Conservation (phyloP, 2,888 invertebrate genomes). For the Eurytoma adleriae region DNA sequence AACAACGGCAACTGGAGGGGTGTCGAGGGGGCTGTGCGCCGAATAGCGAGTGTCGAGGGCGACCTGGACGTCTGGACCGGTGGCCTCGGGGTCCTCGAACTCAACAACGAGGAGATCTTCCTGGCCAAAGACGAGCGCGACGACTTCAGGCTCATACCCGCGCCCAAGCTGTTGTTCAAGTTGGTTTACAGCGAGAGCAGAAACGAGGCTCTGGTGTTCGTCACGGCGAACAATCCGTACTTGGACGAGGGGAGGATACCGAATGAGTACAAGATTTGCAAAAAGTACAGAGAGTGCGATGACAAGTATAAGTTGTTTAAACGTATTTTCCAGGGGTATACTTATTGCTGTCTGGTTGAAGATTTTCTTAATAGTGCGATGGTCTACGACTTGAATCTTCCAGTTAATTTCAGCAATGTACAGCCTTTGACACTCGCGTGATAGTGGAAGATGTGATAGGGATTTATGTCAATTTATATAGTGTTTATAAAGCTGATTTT, state of each 20-base stretch:
- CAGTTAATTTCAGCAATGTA: not conserved
- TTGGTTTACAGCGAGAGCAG: not conserved
- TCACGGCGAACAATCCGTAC: slow-evolving; percentile 51
- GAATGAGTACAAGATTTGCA: slow-evolving; percentile 5
- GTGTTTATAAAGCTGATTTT: too few species aligned
- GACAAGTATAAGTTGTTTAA: slow-evolving; percentile 11
- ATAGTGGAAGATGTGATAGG: too few species aligned
- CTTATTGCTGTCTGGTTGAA: slow-evolving; percentile 45
- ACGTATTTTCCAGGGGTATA: slow-evolving; percentile 28
- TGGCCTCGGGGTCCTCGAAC: slow-evolving; percentile 64
- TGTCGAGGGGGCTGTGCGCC: slow-evolving; percentile 70
- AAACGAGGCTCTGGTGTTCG: slow-evolving; percentile 31
- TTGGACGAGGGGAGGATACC: not conserved
- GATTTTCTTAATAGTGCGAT: slow-evolving; percentile 19
- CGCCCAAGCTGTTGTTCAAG: slow-evolving; percentile 47
- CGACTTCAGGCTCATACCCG: slow-evolving; percentile 19
- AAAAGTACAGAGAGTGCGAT: not conserved
- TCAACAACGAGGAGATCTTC: slow-evolving; percentile 58
- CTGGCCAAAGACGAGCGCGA: not conserved
- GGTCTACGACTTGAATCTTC: not conserved
- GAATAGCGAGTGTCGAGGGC: slow-evolving; percentile 63
- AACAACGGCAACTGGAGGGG: slow-evolving; percentile 76
- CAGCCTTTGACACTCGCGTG: not conserved
- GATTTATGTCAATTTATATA: too few species aligned
- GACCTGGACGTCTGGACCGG: slow-evolving; percentile 74